These are phyloP conservation scores for Diadegma fenestrale DNA, from an alignment of 2,888 invertebrate genomes.

Conservation along the genomic window DNA sequence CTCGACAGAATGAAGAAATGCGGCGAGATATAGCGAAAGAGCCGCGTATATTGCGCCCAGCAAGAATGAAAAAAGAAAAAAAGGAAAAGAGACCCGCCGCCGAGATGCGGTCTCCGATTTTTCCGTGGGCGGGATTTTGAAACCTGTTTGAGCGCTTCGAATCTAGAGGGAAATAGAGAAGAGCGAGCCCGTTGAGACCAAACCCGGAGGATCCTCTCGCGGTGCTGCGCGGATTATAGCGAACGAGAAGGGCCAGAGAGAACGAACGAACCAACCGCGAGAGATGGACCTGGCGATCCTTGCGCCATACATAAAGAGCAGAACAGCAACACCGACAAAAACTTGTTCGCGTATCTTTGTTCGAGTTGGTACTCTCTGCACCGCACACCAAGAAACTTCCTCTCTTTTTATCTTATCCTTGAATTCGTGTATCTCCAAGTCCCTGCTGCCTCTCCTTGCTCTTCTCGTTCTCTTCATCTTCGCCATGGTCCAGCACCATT, in stretches of 20 bases:
- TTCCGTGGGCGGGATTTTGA: constrained; percentile 84
- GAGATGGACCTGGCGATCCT: constrained; percentile 66
- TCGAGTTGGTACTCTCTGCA: no score
- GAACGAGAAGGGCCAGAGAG: constrained; percentile 55
- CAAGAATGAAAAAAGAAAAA: constrained; percentile 21
- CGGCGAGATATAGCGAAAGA: constrained; percentile 33
- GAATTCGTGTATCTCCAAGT: constrained; percentile 29
- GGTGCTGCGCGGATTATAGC: constrained; percentile 44
- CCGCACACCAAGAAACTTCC: no score
- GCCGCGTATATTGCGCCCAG: constrained; percentile 44
- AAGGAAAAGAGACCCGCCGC: constrained; percentile 50
- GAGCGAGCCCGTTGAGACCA: constrained; percentile 70
- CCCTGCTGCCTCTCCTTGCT: constrained; percentile 25
- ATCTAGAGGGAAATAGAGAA: constrained; percentile 81
- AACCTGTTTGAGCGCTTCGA: constrained; percentile 84
- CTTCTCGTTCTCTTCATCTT: constrained; percentile 28
- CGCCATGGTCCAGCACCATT: neutral
- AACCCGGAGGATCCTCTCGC: constrained; percentile 73
- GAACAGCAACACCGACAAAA: constrained; percentile 78
- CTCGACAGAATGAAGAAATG: constrained; percentile 58
- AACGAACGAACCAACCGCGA: constrained; percentile 39
- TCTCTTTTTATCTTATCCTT: constrained; percentile 39
- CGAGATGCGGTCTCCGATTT: constrained; percentile 78
- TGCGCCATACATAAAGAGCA: constrained; percentile 70
- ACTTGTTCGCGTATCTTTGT: constrained; percentile 80